Evolutionary conservation across 1,140 invertebrate species (phyloP), one percentile per base, ranked within the genome.

Genomic region (Drosophila yakuba): DNA sequence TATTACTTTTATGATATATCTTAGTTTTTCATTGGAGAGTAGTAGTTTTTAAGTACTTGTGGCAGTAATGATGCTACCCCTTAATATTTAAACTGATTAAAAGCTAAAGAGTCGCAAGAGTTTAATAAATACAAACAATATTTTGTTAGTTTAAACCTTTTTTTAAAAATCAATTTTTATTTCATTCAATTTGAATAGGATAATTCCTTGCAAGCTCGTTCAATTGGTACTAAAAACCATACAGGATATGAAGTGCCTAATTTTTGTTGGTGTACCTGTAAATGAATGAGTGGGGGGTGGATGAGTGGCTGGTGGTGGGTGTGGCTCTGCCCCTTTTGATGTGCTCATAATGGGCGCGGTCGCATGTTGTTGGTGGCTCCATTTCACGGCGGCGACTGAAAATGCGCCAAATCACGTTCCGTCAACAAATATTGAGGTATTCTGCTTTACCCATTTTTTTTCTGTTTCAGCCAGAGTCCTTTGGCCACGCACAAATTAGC

Each of bases 341-440:
- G 41, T 56, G 48, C 44, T 58, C 45, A 54, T 62, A 7, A 36
- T 72, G 81, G 80, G 80, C 39, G 82, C 79, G 81, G 82, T 69
- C 72, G 45, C 72, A 58, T 52, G 55, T 69, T 25, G 38, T 43
- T 23, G 23, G 25, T 25, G 20, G n/a, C 23, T 67, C 43, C 56
- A 15, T 36, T 52, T n/a, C 2, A 35, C 14, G 41, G 41, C 52
- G 43, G 50, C 54, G 23, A 12, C 41, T 48, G 68, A 67, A 84
- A 90, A 90, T 74, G 90, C 83, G 90, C 79, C 77, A 91, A 91
- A 91, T 91, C 90, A 91, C 90, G 90, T 90, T 84, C 63, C 72
- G 61, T 85, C 80, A 73, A 89, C 89, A 80, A 91, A 90, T 91
- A 91, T 91, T 91, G 90, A 91, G 86, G 80, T 79, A 91, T 91